Evolutionary conservation across 2,113 vertebrate species (phyloP), one percentile per base, ranked within the genome.

Genomic region (Calypte anna): DNA sequence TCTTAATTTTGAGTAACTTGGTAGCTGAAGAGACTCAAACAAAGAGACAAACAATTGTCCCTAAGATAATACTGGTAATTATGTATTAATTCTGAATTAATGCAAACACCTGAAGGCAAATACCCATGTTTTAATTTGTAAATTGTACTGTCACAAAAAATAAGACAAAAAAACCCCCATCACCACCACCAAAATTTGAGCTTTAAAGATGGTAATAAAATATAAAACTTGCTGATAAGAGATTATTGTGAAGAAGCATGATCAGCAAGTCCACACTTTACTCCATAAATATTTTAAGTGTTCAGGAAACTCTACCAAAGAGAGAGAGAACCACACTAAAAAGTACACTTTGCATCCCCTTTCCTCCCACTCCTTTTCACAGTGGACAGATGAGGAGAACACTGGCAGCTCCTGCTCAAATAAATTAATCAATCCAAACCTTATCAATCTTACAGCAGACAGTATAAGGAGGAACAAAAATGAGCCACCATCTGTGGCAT

Each of bases 401-500:
- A 86, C 68, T 63, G 36, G 85, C 80, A 91, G 92, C 55, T 83
- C 27, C 84, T 91, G 78, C 93, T 63, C 69, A 92, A 84, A 89
- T 67, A 64, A 86, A 23, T 94, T 84, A 17, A 91, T 79, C 14
- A 0, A 79, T 90, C 91, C 84, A 93, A 95, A 82, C 33, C 55
- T 78, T 40, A 95, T 96, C 93, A 95, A 88, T 90, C 90, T 96
- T 70, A 73, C 38, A 33, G 46, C 72, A 96, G 91, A 95, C 80
- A 78, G 48, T n/a, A 92, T 43, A 19, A 86, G 91, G 55, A 82
- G 20, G 62, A 93, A 96, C 40, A 86, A 88, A 85, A 83, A 83
- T 0, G 17, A 95, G 63, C 75, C 72, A 86, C 87, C 94, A 94
- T 95, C 95, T 97, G 91, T 80, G 48, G 70, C 5, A 2, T 93